Percentiles rank a stretch among this genome's conserved stretches.
These are phyloP conservation scores for Myanophis thanlyinensis DNA, from an alignment of 2,113 vertebrate species.

Conservation along the genomic window DNA sequence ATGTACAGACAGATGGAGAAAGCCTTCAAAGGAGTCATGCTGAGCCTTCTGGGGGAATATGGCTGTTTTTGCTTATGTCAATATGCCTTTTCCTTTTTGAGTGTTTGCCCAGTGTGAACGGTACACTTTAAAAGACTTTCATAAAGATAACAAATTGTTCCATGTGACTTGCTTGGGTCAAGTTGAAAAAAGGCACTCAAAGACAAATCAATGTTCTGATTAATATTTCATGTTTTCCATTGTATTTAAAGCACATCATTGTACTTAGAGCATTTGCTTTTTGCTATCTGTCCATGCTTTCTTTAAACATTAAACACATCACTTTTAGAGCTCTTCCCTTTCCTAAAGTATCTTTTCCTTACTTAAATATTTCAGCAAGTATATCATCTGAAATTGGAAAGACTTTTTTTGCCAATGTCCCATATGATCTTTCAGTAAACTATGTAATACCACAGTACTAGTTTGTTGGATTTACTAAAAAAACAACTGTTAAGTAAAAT, in stretches of 20 bases:
- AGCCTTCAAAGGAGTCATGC: not conserved
- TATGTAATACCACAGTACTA: not conserved
- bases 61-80: not conserved
- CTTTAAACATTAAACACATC: conserved; percentile 16
- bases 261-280: not conserved
- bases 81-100: not conserved
- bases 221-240: conserved; percentile 7
- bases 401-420: not conserved
- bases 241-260: conserved; percentile 19
- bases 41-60: not conserved
- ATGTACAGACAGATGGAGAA: not conserved
- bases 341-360: not conserved
- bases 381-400: conserved; percentile 17
- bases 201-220: conserved; percentile 37
- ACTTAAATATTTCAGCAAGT: not conserved
- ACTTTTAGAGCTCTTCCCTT: not conserved
- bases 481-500: not conserved
- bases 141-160: not conserved
- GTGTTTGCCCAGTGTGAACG: not conserved
- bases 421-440: conserved; percentile 9
- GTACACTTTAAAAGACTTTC: not conserved
- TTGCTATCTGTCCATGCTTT: conserved; percentile 1
- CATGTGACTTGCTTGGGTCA: conserved; percentile 31
- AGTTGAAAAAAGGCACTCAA: conserved; percentile 26
- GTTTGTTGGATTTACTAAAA: not conserved